These are phyloP conservation scores for Calidris pygmaea DNA, from an alignment of 2,113 vertebrate genomes.

Conservation along the genomic window DNA sequence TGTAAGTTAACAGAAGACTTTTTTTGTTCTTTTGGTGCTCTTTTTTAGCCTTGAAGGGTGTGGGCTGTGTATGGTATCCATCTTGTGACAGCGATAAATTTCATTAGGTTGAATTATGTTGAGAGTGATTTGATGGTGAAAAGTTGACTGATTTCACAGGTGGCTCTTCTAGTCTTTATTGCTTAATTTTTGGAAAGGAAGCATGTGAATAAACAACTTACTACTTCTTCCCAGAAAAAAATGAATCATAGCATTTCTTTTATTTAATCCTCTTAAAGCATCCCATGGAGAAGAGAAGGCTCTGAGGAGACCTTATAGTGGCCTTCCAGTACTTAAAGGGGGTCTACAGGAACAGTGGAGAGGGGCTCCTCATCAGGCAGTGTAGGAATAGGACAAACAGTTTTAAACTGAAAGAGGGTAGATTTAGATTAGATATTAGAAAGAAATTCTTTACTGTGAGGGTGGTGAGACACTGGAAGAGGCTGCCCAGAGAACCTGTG, in stretches of 20 bases:
- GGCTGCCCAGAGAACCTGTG: neutral
- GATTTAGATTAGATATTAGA: neutral
- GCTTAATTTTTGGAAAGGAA: neutral
- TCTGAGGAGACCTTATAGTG: neutral
- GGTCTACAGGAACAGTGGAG: neutral
- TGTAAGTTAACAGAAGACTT: neutral
- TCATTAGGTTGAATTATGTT: neutral
- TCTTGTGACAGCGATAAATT: neutral
- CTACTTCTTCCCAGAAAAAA: neutral
- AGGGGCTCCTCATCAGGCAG: neutral
- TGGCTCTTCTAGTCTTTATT: neutral
- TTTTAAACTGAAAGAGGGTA: too few relatives aligned
- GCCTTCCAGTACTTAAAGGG: neutral
- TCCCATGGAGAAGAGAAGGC: neutral
- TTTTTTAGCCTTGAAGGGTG: neutral
- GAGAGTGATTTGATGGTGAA: neutral
- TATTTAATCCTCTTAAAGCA: neutral
- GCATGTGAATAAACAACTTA: neutral
- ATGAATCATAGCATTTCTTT: neutral
- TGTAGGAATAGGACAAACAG: neutral
- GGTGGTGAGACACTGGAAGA: neutral
- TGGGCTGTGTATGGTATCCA: neutral
- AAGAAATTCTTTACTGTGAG: neutral
- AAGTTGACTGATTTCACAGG: neutral
- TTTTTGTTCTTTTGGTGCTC: neutral